phyloP scores from a whole-genome alignment of 23 tunicate genomes.

The Halocynthia aurantium region DNA sequence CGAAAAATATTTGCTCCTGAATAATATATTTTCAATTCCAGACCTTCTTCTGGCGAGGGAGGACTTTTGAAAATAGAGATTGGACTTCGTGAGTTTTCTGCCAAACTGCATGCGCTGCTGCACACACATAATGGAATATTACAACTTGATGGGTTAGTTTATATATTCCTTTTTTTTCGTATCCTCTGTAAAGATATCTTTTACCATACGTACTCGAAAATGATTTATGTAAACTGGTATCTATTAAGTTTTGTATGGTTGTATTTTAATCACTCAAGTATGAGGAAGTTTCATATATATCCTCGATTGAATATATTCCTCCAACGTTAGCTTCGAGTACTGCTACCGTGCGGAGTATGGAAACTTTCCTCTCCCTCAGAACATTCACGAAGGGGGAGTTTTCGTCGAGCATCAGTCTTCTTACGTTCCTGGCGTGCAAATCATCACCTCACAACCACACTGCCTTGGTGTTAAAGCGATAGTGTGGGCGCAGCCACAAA shows the following conservation, averaged over 20 bases:
- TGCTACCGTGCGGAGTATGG: conserved; percentile 74
- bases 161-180: background rate
- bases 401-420: conserved; percentile 63
- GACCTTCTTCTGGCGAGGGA: conserved; percentile 19
- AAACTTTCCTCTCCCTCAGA: conserved; percentile 42
- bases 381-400: conserved; percentile 49
- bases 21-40: background rate
- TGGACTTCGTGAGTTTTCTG: conserved; percentile 74
- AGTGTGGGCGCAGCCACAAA: conserved; percentile 73
- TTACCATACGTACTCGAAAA: background rate
- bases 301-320: background rate
- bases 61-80: conserved; percentile 39
- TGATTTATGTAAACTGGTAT: background rate
- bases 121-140: conserved; percentile 54
- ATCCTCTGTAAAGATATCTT: background rate
- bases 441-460: conserved; percentile 33
- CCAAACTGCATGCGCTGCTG: conserved; percentile 75
- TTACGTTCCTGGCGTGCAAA: conserved; percentile 84
- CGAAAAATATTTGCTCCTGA: too few relatives aligned
- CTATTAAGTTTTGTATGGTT: background rate
- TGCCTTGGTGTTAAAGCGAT: conserved; percentile 38
- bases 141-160: conserved; percentile 48
- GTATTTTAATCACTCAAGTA: background rate
- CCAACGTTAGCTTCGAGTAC: conserved; percentile 29
- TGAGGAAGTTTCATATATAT: background rate